Base-by-base conservation (phyloP, 2,113 vertebrate species). In the Trachemys scripta region DNA sequence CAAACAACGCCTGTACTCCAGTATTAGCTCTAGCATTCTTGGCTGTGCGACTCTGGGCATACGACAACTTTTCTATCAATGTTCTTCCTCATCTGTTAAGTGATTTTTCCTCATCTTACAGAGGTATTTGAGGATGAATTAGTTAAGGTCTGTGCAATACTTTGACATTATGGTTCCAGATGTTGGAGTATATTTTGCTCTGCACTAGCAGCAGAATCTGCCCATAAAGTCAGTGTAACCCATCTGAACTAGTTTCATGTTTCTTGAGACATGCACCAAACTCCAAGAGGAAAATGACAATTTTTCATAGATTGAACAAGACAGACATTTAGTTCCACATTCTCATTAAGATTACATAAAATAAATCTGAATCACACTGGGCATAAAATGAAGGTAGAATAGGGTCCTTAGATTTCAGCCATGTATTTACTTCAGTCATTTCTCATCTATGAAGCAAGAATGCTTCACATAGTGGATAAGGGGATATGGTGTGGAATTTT, bases 201-300 rank as follows among this genome's bases (percentile, higher is more conserved):
- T 38, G 54, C 9, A 90, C 35, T 88, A n/a, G 80, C 81, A 88
- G 9, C 5, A 91, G 42, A 84, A 95, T 91, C 62, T 84, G 25
- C 22, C 0, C 0, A 84, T 90, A 96, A 94, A 88, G 10, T 17
- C 79, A 5, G 50, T 54, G 79, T 91, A 88, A 96, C 93, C 85
- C 51, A 78, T 91, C 91, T 94, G 35, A 90, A 84, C 72, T 59
- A 86, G 57, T 97, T 95, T 84, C 38, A 35, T 20, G 49, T 80
- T 82, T 75, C 87, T 72, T 69, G 20, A 88, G 92, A 84, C 9
- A 72, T 56, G 14, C 5, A 51, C 1, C 69, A 45, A 38, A 69
- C 17, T n/a, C 65, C 54, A 88, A 84, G 3, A 76, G 10, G 24
- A 91, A 31, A 94, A 19, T 84, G 10, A 72, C 20, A 75, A 65